These are phyloP conservation scores for Agonopterix subpropinquella DNA, from an alignment of 2,888 invertebrate species.

Conservation along the genomic window DNA sequence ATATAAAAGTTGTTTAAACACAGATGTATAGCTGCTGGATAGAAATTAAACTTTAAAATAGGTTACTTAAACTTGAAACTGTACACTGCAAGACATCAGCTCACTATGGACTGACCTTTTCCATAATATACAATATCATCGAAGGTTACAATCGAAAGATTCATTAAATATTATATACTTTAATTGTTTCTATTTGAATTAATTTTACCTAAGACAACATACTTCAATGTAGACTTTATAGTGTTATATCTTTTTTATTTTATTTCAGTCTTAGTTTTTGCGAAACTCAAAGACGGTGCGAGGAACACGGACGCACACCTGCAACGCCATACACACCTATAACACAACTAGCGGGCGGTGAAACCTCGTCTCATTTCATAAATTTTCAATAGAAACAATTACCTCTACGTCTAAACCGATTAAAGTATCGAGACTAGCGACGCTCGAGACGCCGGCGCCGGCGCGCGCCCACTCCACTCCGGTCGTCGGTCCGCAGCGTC, in stretches of 20 bases:
- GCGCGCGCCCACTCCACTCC: constrained; percentile 19
- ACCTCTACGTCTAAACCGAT: constrained; percentile 44
- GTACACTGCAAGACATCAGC: constrained; percentile 65
- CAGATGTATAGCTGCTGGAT: constrained; percentile 66
- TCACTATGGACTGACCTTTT: constrained; percentile 52
- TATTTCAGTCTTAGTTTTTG: constrained; percentile 74
- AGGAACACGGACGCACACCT: constrained; percentile 50
- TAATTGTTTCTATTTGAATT: constrained; percentile 71
- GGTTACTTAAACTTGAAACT: constrained; percentile 64
- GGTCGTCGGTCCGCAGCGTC: constrained; percentile 32
- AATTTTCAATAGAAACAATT: constrained; percentile 47
- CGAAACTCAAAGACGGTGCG: constrained; percentile 66
- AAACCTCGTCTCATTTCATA: constrained; percentile 37
- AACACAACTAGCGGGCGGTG: constrained; percentile 41
- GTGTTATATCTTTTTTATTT: constrained; percentile 67
- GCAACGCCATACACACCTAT: constrained; percentile 34
- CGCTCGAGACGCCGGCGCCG: constrained; percentile 13
- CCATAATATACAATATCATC: constrained; percentile 58
- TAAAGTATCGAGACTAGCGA: constrained; percentile 46
- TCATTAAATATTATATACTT: constrained; percentile 69
- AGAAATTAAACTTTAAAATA: constrained; percentile 62
- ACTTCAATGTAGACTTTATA: constrained; percentile 68
- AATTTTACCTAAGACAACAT: constrained; percentile 73
- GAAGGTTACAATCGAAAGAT: constrained; percentile 60
- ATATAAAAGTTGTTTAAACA: constrained; percentile 76